Percentiles rank a stretch among this genome's conserved stretches.
Evolutionary conservation across 2,113 vertebrate species (phyloP).

Genomic region (Micromys minutus): DNA sequence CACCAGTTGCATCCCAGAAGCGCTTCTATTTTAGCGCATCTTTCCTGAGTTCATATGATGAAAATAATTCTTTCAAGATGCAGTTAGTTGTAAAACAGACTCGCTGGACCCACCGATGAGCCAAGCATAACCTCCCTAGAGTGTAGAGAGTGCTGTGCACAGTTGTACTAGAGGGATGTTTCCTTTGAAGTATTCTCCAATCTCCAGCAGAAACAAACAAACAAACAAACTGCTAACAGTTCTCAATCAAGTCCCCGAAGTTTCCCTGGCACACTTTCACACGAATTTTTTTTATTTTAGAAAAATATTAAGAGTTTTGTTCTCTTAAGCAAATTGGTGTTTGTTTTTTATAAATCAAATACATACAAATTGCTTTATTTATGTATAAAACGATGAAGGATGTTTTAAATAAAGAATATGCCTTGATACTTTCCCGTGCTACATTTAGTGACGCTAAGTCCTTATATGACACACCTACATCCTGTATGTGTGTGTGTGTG

Average conservation of each 20-base stretch:
- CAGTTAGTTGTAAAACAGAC: slow-evolving; percentile 29
- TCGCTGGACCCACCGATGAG: neutral
- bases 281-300: slow-evolving; percentile 44
- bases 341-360: slow-evolving; percentile 54
- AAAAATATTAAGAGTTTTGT: slow-evolving; percentile 33
- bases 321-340: slow-evolving; percentile 28
- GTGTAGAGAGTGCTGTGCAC: slow-evolving; percentile 19
- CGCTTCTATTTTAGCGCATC: slow-evolving; percentile 32
- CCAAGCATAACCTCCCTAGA: neutral
- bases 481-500: neutral
- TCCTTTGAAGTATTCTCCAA: slow-evolving; percentile 18
- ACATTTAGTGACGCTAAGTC: neutral
- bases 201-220: neutral
- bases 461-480: neutral
- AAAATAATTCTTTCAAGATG: slow-evolving; percentile 24
- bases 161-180: slow-evolving; percentile 18
- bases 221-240: slow-evolving; percentile 13
- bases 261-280: slow-evolving; percentile 22
- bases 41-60: slow-evolving; percentile 37
- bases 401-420: slow-evolving; percentile 9
- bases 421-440: neutral
- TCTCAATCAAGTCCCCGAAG: neutral
- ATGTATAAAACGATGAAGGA: slow-evolving; percentile 28
- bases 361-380: slow-evolving; percentile 19
- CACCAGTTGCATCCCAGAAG: neutral